Evolutionary conservation across 2,797 vertebrate genomes (phyloP).

Genomic region (Merluccius polli): DNA sequence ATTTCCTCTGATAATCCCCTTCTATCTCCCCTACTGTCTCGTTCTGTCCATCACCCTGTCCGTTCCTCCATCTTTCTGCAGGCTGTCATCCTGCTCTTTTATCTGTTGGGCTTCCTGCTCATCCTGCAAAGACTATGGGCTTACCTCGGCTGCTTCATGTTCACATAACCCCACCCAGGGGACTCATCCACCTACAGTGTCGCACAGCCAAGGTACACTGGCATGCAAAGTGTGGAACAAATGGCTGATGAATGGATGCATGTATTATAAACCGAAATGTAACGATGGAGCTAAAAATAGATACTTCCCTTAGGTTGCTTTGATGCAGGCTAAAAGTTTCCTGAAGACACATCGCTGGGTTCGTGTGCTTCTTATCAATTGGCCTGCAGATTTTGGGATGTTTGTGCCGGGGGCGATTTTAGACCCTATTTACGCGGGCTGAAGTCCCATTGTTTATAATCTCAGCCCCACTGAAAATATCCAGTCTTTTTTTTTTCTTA

Average conservation of each 20-base stretch:
- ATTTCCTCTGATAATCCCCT: not conserved
- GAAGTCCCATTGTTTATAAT: too few relatives aligned
- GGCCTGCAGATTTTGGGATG: too few relatives aligned
- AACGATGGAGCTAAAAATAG: not conserved
- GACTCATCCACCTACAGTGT: slow-evolving; percentile 19
- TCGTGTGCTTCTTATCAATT: too few relatives aligned
- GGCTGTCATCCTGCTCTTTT: slow-evolving; percentile 72
- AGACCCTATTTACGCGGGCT: too few relatives aligned
- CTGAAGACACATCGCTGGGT: too few relatives aligned
- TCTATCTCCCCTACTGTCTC: not conserved
- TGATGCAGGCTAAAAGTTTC: not conserved
- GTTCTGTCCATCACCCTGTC: not conserved
- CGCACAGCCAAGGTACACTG: slow-evolving; percentile 51
- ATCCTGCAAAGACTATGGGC: slow-evolving; percentile 73
- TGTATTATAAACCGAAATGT: not conserved
- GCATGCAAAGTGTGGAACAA: not conserved
- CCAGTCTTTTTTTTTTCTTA: too few relatives aligned
- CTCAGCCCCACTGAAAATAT: too few relatives aligned
- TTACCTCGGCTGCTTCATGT: slow-evolving; percentile 66
- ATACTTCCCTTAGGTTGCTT: not conserved
- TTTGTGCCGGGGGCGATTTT: too few relatives aligned
- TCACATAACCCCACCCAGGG: slow-evolving; percentile 52
- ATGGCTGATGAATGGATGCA: not conserved
- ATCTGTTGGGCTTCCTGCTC: slow-evolving; percentile 71
- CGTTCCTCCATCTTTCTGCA: slow-evolving; percentile 46